Evolutionary conservation across 2,797 vertebrate genomes (phyloP), one percentile per base, ranked within the genome.

Genomic region (Diplodus sargus): DNA sequence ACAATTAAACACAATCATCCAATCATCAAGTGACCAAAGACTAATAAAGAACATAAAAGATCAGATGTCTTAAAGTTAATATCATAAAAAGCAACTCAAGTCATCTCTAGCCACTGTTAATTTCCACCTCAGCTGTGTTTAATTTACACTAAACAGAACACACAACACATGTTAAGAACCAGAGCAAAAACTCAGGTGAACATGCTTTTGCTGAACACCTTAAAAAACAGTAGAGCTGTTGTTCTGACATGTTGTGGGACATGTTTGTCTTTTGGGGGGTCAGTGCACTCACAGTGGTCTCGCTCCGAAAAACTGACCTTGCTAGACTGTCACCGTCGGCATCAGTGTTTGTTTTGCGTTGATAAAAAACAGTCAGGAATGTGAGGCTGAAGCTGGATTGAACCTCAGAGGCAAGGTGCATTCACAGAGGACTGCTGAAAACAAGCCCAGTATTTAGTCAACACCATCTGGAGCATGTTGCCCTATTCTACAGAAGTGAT

Each of bases 301-400:
- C 20, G 45, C 62, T 45, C 57, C 74, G 70, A 75, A 74, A 65
- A 51, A 64, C 67, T 65, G 89, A 85, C 86, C 88, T 89, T 53
- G 77, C 22, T 25, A 18, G 52, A 66, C 68, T 49, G 68, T 74
- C 42, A 22, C 68, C 72, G 81, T 34, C 75, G 57, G 77, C 67
- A 79, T 78, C 82, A 56, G 56, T 65, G 87, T 91, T 93, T 91
- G 88, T 86, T 87, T 89, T 90, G 77, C 78, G 53, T 47, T 76
- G 87, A 90, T 93, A 90, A 92, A 39, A 85, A 87, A 86, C 52
- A 17, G 68, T 39, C 80, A 89, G 92, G 91, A 94, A 94, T 93
- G 90, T 48, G 74, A 88, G 81, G 78, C 77, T 64, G 45, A 66
- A 61, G 82, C 73, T 56, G 64, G 78, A 87, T 80, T 74, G 70